These are phyloP conservation scores for Microtus pennsylvanicus DNA, from an alignment of 2,113 vertebrate species.

Conservation along the genomic window DNA sequence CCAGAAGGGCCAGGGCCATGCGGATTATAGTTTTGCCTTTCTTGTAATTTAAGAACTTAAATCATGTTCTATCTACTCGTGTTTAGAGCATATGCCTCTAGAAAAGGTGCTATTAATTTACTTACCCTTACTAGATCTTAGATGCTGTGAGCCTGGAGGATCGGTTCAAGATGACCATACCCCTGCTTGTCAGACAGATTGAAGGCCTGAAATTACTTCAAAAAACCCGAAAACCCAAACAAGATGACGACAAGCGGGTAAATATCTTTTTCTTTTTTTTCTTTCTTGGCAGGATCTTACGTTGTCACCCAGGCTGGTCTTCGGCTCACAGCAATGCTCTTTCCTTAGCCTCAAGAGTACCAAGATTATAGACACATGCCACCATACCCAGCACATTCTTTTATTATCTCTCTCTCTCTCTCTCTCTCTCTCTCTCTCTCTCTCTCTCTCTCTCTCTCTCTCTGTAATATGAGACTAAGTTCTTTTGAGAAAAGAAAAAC, in stretches of 20 bases:
- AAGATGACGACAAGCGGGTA: constrained; percentile 95
- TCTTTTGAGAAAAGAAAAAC: neutral
- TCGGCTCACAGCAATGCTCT: neutral
- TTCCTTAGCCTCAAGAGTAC: neutral
- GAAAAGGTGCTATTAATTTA: neutral
- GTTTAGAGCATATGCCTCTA: neutral
- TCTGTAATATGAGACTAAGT: neutral
- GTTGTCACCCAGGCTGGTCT: neutral
- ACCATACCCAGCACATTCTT: neutral
- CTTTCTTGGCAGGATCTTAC: neutral
- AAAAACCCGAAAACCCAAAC: constrained; percentile 93
- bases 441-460: neutral
- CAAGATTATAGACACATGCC: too few relatives aligned
- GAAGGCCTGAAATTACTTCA: constrained; percentile 96
- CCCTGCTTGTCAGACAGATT: constrained; percentile 95
- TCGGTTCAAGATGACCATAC: constrained; percentile 95
- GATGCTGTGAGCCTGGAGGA: constrained; percentile 96
- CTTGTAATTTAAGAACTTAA: neutral
- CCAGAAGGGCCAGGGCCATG: too few relatives aligned
- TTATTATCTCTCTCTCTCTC: neutral
- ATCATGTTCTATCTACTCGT: neutral
- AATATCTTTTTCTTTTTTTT: neutral
- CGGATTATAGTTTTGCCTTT: neutral
- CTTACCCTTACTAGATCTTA: constrained; percentile 89
- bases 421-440: neutral